These are phyloP conservation scores for Mercenaria mercenaria DNA, from an alignment of 1,140 invertebrate species.

Conservation along the genomic window DNA sequence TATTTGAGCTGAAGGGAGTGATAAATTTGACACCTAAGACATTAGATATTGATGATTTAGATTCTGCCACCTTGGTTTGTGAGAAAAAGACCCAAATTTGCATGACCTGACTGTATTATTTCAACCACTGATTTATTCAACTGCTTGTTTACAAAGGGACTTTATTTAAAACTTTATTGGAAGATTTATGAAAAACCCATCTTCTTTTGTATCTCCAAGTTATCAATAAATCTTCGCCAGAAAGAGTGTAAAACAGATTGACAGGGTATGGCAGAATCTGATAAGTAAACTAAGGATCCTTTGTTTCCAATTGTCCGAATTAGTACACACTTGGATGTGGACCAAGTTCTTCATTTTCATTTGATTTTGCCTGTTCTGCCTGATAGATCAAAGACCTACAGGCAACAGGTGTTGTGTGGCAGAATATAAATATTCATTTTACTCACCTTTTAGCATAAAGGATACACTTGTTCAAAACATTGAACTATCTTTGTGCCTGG, in stretches of 20 bases:
- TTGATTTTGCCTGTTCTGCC: background rate
- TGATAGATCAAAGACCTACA: background rate
- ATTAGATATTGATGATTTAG: too few species aligned
- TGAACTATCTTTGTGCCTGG: conserved; percentile 5
- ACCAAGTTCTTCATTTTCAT: background rate
- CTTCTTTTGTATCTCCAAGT: too few species aligned
- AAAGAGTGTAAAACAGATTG: background rate
- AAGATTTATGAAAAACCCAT: too few species aligned
- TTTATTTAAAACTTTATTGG: too few species aligned
- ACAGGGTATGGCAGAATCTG: background rate
- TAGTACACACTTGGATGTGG: background rate
- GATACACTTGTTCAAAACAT: conserved; percentile 27
- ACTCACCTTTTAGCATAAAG: background rate
- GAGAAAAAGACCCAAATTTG: too few species aligned
- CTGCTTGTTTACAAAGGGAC: too few species aligned
- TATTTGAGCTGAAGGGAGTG: background rate
- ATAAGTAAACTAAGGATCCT: background rate
- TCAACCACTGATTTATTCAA: too few species aligned
- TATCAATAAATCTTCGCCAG: background rate
- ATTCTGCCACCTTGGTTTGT: too few species aligned
- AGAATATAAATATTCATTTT: conserved; percentile 3
- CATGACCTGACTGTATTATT: too few species aligned
- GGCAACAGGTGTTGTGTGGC: background rate
- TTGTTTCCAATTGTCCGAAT: background rate
- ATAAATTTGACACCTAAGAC: background rate